phyloP scores from a whole-genome alignment of 1,140 invertebrate genomes.

The Pygmarrhopalites habei region DNA sequence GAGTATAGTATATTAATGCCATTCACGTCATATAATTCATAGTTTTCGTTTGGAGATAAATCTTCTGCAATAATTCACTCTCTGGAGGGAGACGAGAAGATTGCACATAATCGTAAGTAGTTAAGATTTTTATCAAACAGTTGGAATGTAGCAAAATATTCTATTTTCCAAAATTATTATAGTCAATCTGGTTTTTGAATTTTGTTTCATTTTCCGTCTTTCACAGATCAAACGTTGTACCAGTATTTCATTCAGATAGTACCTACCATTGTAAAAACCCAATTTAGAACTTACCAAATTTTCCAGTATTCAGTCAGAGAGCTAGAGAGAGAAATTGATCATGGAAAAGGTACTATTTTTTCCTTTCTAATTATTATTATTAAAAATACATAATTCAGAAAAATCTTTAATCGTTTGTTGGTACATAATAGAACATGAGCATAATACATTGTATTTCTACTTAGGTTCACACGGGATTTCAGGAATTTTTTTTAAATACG shows the following conservation, averaged over 20 bases:
- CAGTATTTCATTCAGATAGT: conserved; percentile 96
- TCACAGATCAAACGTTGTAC: conserved; percentile 68
- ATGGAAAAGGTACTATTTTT: conserved; percentile 64
- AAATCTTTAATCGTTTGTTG: too few species aligned
- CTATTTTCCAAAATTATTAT: too few species aligned
- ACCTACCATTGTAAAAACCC: conserved; percentile 77
- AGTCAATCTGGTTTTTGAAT: too few species aligned
- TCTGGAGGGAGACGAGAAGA: conserved; percentile 82
- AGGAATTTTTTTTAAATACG: conserved; percentile 92
- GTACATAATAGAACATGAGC: too few species aligned
- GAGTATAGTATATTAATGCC: too few species aligned
- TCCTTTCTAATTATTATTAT: too few species aligned
- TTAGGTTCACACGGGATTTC: conserved; percentile 84
- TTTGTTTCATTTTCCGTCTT: conserved; percentile 30
- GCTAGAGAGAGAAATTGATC: conserved; percentile 66
- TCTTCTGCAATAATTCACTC: conserved; percentile 80
- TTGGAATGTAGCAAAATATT: too few species aligned
- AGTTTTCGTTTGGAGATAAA: conserved; percentile 84
- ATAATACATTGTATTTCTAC: too few species aligned
- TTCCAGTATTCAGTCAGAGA: conserved; percentile 92
- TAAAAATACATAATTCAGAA: too few species aligned
- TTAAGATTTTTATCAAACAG: too few species aligned
- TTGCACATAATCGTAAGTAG: conserved; percentile 58
- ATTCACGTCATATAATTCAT: too few species aligned
- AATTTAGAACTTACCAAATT: conserved; percentile 52